Evolutionary conservation across 2,113 vertebrate species (phyloP).

Genomic region (Gymnogyps californianus): DNA sequence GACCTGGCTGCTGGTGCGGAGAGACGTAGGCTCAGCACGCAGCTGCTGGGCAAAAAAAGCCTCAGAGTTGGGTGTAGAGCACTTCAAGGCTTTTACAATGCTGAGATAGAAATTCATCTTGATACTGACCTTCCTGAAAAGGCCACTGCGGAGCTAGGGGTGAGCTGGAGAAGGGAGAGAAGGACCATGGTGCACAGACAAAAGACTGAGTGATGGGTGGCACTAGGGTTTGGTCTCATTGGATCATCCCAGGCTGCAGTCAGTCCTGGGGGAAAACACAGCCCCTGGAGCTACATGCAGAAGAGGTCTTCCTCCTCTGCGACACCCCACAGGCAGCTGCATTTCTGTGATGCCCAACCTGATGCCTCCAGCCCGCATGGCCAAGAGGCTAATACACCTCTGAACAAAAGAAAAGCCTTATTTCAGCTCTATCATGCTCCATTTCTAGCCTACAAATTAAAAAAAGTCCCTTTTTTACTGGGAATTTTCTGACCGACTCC

Average conservation of each 20-base stretch:
- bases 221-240: background rate
- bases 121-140: background rate
- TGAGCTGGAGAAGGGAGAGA: background rate
- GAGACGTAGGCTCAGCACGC: background rate
- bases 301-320: background rate
- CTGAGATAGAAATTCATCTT: background rate
- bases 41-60: background rate
- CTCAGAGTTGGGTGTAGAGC: background rate
- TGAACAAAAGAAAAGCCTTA: background rate
- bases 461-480: background rate
- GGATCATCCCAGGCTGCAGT: background rate
- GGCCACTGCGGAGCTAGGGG: background rate
- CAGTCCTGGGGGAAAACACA: background rate
- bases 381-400: background rate
- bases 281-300: accelerated
- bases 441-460: background rate
- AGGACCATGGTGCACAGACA: background rate
- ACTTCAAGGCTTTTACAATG: background rate
- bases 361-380: background rate
- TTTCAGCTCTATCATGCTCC: background rate
- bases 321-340: background rate
- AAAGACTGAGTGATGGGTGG: background rate
- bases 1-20: background rate
- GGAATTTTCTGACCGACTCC: background rate
- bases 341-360: background rate